Evolutionary conservation across 2,888 invertebrate species (phyloP), one percentile per base, ranked within the genome.

Genomic region (Zonitis immaculata): DNA sequence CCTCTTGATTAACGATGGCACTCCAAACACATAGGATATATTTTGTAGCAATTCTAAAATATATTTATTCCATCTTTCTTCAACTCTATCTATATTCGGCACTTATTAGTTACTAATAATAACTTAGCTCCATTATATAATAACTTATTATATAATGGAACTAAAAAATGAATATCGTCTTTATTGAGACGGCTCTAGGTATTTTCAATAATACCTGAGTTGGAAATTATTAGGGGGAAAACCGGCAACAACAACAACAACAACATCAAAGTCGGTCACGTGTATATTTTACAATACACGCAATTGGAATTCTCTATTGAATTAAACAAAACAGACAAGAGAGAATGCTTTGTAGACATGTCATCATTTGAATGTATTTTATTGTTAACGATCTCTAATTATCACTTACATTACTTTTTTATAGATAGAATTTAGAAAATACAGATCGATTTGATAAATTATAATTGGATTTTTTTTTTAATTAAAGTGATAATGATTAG

Each of bases 1-100:
- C 25, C 27, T 44, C 44, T 44, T 44, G 44, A 44, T 44, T 27
- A 44, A 44, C 44, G 44, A 44, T 44, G 6, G 16, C 12, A 12
- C 12, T 44, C 18, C 12, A 16, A 28, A 44, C 44, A 44, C n/a
- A n/a, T n/a, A n/a, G n/a, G n/a, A n/a, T n/a, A n/a, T n/a, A n/a
- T 44, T 44, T 44, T n/a, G 12, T 27, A 28, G 8, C 6, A 9
- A 44, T 44, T 27, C 16, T 26, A 12, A 26, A 44, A 44, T 11
- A 22, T 44, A 26, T 44, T 28, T 26, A 12, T 43, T 12, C 22
- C 4, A n/a, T n/a, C n/a, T n/a, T n/a, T n/a, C n/a, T n/a, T n/a
- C n/a, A n/a, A n/a, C n/a, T n/a, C n/a, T n/a, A n/a, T n/a, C n/a
- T n/a, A n/a, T n/a, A n/a, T n/a, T n/a, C n/a, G n/a, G n/a, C n/a